A percentile compares a stretch with the other conserved stretches of the same genome.
phyloP scores from a whole-genome alignment of 2,113 vertebrate genomes.

The Plestiodon gilberti region DNA sequence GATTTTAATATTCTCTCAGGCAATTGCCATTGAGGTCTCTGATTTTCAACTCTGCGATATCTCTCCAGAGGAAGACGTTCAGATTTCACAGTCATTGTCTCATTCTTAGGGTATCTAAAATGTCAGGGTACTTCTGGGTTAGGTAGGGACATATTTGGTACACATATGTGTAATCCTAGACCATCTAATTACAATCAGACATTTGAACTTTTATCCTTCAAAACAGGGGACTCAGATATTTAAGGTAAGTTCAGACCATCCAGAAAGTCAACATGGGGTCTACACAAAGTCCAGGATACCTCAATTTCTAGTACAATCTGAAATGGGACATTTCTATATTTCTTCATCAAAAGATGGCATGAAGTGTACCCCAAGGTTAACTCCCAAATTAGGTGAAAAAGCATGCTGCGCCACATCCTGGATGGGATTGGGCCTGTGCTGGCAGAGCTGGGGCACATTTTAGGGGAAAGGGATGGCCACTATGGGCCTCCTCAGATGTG shows the following conservation, averaged over 20 bases:
- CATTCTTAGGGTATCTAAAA: neutral
- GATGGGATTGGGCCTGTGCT: too few relatives aligned
- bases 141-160: neutral
- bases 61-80: neutral
- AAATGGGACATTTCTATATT: neutral
- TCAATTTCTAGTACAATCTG: neutral
- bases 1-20: neutral
- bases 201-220: too few relatives aligned
- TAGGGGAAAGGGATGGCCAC: too few relatives aligned
- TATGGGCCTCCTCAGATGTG: too few relatives aligned
- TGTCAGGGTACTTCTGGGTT: too few relatives aligned
- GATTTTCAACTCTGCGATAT: neutral
- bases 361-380: too few relatives aligned
- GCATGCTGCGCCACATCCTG: too few relatives aligned
- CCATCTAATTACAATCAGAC: neutral
- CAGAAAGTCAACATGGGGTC: neutral
- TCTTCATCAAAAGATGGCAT: too few relatives aligned
- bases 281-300: neutral
- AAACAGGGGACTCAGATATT: neutral
- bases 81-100: neutral
- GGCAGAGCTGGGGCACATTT: too few relatives aligned
- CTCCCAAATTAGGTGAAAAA: too few relatives aligned
- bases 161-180: neutral
- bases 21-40: neutral
- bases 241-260: neutral